Base-by-base conservation (phyloP, 2,888 invertebrate species). In the Drosophila paramelanica region DNA sequence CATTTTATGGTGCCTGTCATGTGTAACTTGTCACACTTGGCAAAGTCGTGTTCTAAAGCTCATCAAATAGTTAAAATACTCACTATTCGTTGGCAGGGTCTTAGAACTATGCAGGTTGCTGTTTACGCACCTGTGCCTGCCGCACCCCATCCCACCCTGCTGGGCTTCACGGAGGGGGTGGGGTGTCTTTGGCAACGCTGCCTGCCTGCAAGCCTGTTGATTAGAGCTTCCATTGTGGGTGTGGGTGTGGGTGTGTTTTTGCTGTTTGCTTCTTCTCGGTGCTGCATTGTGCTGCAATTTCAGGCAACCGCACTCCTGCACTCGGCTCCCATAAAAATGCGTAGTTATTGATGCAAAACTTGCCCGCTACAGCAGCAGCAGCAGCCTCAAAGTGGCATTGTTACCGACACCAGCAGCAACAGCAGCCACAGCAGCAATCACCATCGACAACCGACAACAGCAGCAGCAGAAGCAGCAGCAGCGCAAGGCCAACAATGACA, bases 311-410 rank as follows among this genome's bases (percentile, higher is more conserved):
- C 25, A 8, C 31, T 23, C 23, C 31, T 7, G 13, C 41, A 23
- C 23, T 23, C 10, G 7, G 5, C 5, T 31, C 13, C 67, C 69
- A 68, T 83, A 83, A 80, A 83, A 60, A 62, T 57, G 57, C 56
- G 41, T 65, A 60, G 65, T 83, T 82, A 82, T 86, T 72, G 66
- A 73, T 56, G 80, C 80, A 70, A 43, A 72, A 65, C 53, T 68
- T 76, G 55, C 31, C 39, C 41, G 62, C 62, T 43, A 58, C 58
- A 14, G 47, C 27, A 39, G 17, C 57, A 51, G 14, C n/a, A 27
- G 57, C 20, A 27, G 13, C 42, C 20, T 39, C 50, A 27, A 56
- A 39, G 45, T 45, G 43, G 43, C 58, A 33, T 66, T 67, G 59
- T 58, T 50, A 27, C n/a, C 31, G 39, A 45, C 45, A 53, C 17